Percentiles rank a stretch among this genome's conserved stretches.
phyloP scores from a whole-genome alignment of 2,888 invertebrate genomes.

The Rotaria sp. region DNA sequence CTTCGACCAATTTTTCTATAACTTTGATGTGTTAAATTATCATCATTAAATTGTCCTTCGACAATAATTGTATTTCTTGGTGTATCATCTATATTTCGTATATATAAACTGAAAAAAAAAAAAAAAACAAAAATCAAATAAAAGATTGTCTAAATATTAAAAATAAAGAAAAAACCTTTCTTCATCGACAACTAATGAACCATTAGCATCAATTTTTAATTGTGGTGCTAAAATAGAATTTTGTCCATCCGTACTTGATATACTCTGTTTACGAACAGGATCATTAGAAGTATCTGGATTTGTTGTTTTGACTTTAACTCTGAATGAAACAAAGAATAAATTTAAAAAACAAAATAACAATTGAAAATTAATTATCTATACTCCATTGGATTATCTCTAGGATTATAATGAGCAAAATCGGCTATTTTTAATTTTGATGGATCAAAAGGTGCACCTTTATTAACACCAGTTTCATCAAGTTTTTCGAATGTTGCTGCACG shows the following conservation, averaged over 20 bases:
- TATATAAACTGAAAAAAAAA: background rate
- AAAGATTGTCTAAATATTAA: background rate
- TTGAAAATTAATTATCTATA: background rate
- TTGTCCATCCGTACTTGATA: background rate
- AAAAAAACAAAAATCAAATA: background rate
- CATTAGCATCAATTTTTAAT: conserved; percentile 52
- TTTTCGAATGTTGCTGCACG: background rate
- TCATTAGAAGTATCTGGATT: background rate
- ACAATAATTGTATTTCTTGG: conserved; percentile 15
- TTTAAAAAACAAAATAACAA: too few relatives aligned
- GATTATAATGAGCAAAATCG: background rate
- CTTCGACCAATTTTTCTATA: conserved; percentile 37
- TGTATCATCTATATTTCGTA: background rate
- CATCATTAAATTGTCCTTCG: conserved; percentile 30
- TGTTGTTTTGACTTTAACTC: background rate
- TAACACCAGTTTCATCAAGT: background rate
- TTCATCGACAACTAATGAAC: conserved; percentile 53
- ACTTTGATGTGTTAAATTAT: conserved; percentile 39
- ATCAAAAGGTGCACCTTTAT: background rate
- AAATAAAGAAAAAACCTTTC: conserved; percentile 47
- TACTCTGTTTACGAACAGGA: background rate
- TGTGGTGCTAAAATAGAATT: conserved; percentile 46
- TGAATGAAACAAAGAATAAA: background rate
- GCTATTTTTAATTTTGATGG: conserved; percentile 5
- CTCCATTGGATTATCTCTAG: background rate